Evolutionary conservation across 2,888 invertebrate genomes (phyloP).

Genomic region (Zhengitettix transpicula): DNA sequence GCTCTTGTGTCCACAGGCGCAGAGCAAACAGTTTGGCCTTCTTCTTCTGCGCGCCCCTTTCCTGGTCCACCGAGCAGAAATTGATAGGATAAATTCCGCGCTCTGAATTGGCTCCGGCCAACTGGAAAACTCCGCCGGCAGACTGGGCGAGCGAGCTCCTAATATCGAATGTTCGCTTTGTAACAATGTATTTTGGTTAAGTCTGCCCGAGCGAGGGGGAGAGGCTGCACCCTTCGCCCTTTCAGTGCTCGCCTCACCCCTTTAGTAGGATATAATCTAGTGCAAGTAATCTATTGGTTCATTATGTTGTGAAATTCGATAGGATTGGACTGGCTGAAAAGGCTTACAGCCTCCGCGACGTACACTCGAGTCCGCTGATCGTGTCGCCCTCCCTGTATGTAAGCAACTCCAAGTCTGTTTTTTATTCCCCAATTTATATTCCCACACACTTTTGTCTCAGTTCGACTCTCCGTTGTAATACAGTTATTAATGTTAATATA

Average conservation of each 20-base stretch:
- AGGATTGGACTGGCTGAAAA: slow-evolving; percentile 1
- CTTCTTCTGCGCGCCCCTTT: slow-evolving; percentile 17
- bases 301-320: slow-evolving; percentile 13
- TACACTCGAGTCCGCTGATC: too few relatives aligned
- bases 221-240: not conserved
- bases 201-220: slow-evolving; percentile 1
- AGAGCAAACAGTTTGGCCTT: not conserved
- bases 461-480: too few relatives aligned
- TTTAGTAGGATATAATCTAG: slow-evolving; percentile 10
- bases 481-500: too few relatives aligned
- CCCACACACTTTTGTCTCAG: too few relatives aligned
- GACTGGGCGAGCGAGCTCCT: slow-evolving; percentile 1
- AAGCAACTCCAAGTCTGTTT: too few relatives aligned
- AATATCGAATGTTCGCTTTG: slow-evolving; percentile 8
- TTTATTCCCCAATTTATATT: too few relatives aligned
- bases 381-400: too few relatives aligned
- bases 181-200: slow-evolving; percentile 13
- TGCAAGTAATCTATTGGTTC: slow-evolving; percentile 13
- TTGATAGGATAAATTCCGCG: slow-evolving; percentile 45
- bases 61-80: slow-evolving; percentile 42
- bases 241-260: not conserved
- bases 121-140: slow-evolving; percentile 26
- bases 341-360: not conserved
- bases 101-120: slow-evolving; percentile 41
- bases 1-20: not conserved